Percentiles rank a stretch among this genome's conserved stretches.
These are phyloP conservation scores for Morone chrysops DNA, from an alignment of 2,113 vertebrate species.

Conservation along the genomic window DNA sequence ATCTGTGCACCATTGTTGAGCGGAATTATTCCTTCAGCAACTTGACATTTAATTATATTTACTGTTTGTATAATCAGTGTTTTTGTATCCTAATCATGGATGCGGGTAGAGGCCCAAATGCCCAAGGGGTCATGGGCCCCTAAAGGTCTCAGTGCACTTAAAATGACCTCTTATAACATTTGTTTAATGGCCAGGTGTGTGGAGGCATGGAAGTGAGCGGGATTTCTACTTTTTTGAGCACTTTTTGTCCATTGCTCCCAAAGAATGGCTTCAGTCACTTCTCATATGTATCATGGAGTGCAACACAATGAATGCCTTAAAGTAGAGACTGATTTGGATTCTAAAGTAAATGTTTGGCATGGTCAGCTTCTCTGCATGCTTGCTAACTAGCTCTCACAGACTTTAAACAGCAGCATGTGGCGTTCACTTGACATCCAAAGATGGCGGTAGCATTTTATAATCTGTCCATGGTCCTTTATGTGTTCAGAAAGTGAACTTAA, in stretches of 20 bases:
- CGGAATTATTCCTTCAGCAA: constrained; percentile 33
- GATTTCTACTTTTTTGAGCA: too few species aligned
- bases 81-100: constrained; percentile 16
- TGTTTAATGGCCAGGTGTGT: neutral
- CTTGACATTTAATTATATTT: constrained; percentile 30
- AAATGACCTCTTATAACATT: neutral
- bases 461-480: constrained; percentile 18
- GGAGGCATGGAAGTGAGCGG: too few species aligned
- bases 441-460: neutral
- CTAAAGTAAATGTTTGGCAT: neutral
- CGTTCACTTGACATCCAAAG: neutral
- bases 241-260: neutral
- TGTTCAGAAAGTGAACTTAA: constrained; percentile 8
- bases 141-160: neutral
- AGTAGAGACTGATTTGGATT: neutral
- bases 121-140: neutral
- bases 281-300: neutral
- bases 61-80: constrained; percentile 23
- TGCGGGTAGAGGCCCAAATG: neutral
- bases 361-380: neutral
- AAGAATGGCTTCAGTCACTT: neutral
- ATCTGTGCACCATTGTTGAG: constrained; percentile 43
- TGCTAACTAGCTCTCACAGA: neutral
- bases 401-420: neutral
- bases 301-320: neutral